Conservation (phyloP, 2,888 invertebrate species). For the Luperina testacea region DNA sequence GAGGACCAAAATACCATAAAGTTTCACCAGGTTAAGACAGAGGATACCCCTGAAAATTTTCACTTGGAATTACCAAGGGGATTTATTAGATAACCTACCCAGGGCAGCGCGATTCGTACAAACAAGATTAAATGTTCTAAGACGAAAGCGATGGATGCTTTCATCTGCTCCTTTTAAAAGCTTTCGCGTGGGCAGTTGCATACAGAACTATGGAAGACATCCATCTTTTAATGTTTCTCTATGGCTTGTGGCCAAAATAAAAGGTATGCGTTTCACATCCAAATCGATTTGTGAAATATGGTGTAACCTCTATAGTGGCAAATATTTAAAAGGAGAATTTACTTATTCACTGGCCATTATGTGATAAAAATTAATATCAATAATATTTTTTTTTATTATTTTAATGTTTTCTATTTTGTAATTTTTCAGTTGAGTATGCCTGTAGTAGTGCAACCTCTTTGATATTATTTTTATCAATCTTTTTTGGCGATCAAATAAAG, state of each 20-base stretch:
- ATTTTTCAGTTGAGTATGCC: background rate
- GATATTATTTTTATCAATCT: background rate
- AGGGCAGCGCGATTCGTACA: background rate
- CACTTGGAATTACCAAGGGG: background rate
- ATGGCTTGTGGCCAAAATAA: conserved; percentile 38
- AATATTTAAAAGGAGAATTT: background rate
- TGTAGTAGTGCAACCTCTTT: background rate
- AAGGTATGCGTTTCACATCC: background rate
- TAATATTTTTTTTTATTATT: background rate
- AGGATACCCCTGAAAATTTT: background rate
- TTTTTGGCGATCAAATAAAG: background rate
- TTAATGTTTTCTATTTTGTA: background rate
- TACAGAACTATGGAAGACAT: conserved; percentile 10
- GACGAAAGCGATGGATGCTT: background rate
- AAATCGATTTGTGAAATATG: conserved; percentile 11
- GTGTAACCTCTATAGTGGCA: conserved; percentile 14
- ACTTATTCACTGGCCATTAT: conserved; percentile 2
- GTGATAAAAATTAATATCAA: background rate
- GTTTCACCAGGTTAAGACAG: background rate
- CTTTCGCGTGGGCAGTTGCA: background rate
- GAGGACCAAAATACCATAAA: background rate
- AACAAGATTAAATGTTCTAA: background rate
- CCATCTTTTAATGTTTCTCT: conserved; percentile 35
- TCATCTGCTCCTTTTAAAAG: background rate
- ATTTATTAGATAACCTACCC: background rate